Conservation (phyloP, 37 sponge, comb jelly and placozoan species). For the Chondrilla cf. caribensis region DNA sequence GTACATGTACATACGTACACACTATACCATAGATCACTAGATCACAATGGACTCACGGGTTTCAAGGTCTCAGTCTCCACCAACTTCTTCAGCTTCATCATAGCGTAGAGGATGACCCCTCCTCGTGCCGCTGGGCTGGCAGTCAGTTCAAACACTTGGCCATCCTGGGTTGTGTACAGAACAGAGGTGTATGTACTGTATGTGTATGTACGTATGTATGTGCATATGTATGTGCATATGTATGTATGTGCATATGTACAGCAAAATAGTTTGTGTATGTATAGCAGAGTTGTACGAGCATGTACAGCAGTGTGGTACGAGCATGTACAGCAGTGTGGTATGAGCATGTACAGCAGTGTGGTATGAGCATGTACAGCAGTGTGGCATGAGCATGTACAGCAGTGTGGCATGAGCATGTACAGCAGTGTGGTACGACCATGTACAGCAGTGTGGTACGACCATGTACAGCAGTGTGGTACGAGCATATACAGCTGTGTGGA, state of each 20-base stretch:
- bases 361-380: too few relatives aligned
- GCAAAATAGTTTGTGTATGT: too few relatives aligned
- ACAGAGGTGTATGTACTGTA: not conserved
- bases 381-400: too few relatives aligned
- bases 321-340: too few relatives aligned
- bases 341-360: too few relatives aligned
- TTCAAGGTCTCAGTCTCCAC: constrained; percentile 67
- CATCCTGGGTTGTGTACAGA: not conserved
- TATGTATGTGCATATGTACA: not conserved
- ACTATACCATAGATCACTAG: not conserved
- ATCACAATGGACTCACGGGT: constrained; percentile 51
- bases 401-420: too few relatives aligned
- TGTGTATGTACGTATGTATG: not conserved
- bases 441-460: too few relatives aligned
- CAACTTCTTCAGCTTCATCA: constrained; percentile 57
- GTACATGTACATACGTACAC: not conserved
- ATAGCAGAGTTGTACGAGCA: too few relatives aligned
- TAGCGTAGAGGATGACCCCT: constrained; percentile 33
- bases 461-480: too few relatives aligned
- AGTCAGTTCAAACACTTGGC: not conserved
- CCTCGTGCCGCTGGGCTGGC: constrained; percentile 69
- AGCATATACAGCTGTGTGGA: too few relatives aligned
- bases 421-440: too few relatives aligned
- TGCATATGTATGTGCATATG: not conserved
- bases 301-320: too few relatives aligned